A percentile compares a stretch with the other conserved stretches of the same genome.
These are phyloP conservation scores for Salvelinus sp. DNA, from an alignment of 2,113 vertebrate species.

Conservation along the genomic window DNA sequence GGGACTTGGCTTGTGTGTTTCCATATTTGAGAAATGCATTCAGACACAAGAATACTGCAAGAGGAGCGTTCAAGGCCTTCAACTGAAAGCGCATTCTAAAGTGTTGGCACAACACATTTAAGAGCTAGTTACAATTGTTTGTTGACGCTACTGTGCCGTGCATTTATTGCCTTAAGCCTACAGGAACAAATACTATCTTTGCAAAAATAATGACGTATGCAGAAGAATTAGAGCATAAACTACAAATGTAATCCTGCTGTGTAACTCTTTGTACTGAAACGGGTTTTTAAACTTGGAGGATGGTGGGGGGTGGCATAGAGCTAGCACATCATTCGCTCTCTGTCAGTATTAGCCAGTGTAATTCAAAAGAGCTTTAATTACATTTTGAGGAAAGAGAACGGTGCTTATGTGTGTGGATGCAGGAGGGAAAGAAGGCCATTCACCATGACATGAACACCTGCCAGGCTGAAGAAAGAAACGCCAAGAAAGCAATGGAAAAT, in stretches of 20 bases:
- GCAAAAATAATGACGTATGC: background rate
- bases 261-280: no score
- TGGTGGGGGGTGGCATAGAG: background rate
- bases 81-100: no score
- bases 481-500: background rate
- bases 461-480: background rate
- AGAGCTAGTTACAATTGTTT: no score
- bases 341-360: slow-evolving; percentile 30
- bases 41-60: no score
- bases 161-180: no score
- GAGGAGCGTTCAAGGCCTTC: no score
- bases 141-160: no score
- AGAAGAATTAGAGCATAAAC: background rate
- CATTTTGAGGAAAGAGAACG: slow-evolving; percentile 15
- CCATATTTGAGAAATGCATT: no score
- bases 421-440: slow-evolving; percentile 4
- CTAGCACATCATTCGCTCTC: slow-evolving; percentile 28
- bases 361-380: slow-evolving; percentile 54
- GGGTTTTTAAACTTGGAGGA: no score
- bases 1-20: no score
- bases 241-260: background rate
- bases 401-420: slow-evolving; percentile 4
- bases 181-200: no score
- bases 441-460: slow-evolving; percentile 8
- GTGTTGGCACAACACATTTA: no score